A percentile compares a stretch with the other conserved stretches of the same genome.
Evolutionary conservation across 1,140 invertebrate genomes (phyloP).

Genomic region (Daktulosphaira vitifoliae): DNA sequence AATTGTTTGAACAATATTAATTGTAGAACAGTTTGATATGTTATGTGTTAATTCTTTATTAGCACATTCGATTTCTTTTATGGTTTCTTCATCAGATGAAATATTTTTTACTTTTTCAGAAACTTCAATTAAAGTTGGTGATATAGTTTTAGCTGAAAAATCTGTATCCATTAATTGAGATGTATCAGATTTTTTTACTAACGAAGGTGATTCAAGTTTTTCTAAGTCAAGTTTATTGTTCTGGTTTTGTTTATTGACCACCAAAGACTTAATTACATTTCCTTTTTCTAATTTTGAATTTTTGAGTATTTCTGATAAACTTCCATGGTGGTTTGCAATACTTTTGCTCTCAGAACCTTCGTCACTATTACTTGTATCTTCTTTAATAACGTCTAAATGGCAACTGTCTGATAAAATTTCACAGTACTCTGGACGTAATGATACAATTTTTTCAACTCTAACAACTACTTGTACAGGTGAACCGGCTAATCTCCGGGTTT

Average conservation of each 20-base stretch:
- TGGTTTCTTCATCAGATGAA: background rate
- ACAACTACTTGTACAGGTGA: conserved; percentile 15
- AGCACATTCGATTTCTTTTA: background rate
- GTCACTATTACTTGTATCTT: conserved; percentile 40
- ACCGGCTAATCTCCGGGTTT: conserved; percentile 16
- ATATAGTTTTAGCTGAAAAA: background rate
- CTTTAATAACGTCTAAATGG: conserved; percentile 40
- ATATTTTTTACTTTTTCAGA: background rate
- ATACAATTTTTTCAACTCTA: conserved; percentile 16
- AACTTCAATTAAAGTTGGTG: background rate
- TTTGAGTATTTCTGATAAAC: too few species aligned
- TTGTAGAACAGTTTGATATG: too few species aligned
- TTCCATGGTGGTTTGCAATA: conserved; percentile 33
- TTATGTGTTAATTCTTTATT: background rate
- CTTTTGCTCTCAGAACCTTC: conserved; percentile 36
- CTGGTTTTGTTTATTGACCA: background rate
- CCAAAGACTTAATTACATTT: background rate
- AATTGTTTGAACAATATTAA: too few species aligned
- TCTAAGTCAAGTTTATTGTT: conserved; percentile 33
- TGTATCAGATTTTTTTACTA: conserved; percentile 3
- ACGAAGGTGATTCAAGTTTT: conserved; percentile 28
- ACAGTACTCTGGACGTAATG: conserved; percentile 4
- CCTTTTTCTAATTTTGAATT: too few species aligned
- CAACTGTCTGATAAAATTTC: conserved; percentile 30
- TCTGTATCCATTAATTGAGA: background rate